Conservation (phyloP, 2,888 invertebrate genomes). For the Dasypogon diadema region DNA sequence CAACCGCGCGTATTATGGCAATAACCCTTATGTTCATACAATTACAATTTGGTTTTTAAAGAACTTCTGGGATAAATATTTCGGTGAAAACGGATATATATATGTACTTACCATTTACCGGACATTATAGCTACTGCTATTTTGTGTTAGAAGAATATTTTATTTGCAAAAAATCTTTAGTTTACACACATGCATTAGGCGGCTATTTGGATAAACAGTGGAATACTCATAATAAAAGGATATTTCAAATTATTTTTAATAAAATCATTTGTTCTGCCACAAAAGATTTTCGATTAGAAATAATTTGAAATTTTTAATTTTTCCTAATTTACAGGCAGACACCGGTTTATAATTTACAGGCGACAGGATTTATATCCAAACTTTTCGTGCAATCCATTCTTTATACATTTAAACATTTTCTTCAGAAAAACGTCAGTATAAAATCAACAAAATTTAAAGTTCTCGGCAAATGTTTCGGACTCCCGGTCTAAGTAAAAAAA, state of each 20-base stretch:
- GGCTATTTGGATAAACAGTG: conserved; percentile 55
- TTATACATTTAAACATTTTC: conserved; percentile 58
- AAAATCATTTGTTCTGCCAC: neutral
- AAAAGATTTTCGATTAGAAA: neutral
- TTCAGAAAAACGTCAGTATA: conserved; percentile 55
- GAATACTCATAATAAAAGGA: conserved; percentile 51
- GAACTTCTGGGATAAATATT: conserved; percentile 32
- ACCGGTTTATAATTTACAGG: conserved; percentile 66
- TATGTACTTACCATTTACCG: conserved; percentile 52
- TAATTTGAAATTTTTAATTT: conserved; percentile 54
- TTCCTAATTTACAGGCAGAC: conserved; percentile 57
- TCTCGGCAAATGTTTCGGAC: conserved; percentile 71
- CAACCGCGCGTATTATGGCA: conserved; percentile 37
- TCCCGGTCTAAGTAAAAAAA: conserved; percentile 70
- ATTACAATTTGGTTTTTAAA: neutral
- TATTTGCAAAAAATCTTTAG: conserved; percentile 55
- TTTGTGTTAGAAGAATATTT: conserved; percentile 13
- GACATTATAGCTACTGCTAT: conserved; percentile 53
- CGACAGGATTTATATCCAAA: conserved; percentile 31
- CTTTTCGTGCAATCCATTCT: conserved; percentile 6
- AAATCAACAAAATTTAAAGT: conserved; percentile 58
- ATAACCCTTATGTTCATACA: neutral
- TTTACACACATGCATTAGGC: conserved; percentile 58
- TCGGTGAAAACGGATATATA: conserved; percentile 45
- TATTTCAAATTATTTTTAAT: conserved; percentile 58